Evolutionary conservation across 92 coral and sea anemone species (phyloP).

Genomic region (Paramuricea clavata): DNA sequence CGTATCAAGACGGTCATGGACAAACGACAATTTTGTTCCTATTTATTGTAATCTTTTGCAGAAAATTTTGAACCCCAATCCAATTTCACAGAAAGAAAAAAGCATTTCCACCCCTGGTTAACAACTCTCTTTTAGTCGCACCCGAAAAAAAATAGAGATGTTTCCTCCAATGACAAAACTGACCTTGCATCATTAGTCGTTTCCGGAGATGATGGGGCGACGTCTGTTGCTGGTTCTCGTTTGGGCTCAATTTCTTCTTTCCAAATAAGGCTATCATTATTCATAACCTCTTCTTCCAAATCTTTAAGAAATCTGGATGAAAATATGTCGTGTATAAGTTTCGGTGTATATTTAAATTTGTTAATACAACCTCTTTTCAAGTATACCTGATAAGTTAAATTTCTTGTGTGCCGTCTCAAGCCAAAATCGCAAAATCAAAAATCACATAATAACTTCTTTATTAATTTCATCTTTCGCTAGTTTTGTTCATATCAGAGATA

Average conservation of each 20-base stretch:
- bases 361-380: neutral
- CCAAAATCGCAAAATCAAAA: neutral
- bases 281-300: slow-evolving; percentile 93
- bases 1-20: too few relatives aligned
- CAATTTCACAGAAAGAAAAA: too few relatives aligned
- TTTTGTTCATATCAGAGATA: too few relatives aligned
- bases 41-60: too few relatives aligned
- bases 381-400: too few relatives aligned
- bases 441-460: neutral
- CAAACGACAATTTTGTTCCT: too few relatives aligned
- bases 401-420: too few relatives aligned
- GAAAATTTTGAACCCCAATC: too few relatives aligned
- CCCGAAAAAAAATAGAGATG: neutral
- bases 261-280: slow-evolving; percentile 92
- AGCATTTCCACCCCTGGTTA: too few relatives aligned
- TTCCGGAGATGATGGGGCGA: slow-evolving; percentile 14
- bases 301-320: slow-evolving; percentile 82
- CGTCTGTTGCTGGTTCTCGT: neutral
- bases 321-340: neutral
- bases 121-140: too few relatives aligned
- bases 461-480: neutral
- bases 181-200: slow-evolving; percentile 49
- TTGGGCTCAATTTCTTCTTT: slow-evolving; percentile 71
- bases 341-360: neutral
- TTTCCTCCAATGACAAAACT: neutral